Percentiles rank a stretch among this genome's conserved stretches.
These are phyloP conservation scores for Chrysaora quinquecirrha DNA, from an alignment of 30 jellyfish, hydroid and myxozoan species.

Conservation along the genomic window DNA sequence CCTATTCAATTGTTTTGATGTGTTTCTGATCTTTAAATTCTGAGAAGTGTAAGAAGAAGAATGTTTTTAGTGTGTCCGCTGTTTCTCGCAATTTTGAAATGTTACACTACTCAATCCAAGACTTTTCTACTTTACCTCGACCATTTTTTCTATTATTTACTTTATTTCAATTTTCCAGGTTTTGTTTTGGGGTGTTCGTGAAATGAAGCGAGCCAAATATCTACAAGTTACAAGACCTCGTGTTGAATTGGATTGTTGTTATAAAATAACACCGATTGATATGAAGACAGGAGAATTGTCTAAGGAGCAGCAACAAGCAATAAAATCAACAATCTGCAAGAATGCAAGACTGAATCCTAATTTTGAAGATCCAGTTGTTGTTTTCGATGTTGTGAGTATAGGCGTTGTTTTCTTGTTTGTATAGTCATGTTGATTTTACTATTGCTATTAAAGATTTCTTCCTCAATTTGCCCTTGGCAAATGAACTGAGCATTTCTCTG, in stretches of 20 bases:
- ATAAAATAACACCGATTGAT: slow-evolving; percentile 52
- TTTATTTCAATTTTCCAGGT: slow-evolving; percentile 41
- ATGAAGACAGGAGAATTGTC: slow-evolving; percentile 17
- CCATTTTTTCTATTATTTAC: neutral
- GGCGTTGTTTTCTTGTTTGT: no score
- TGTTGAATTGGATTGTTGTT: slow-evolving; percentile 93
- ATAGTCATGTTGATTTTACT: no score
- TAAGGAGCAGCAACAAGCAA: slow-evolving; percentile 65
- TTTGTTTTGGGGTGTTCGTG: slow-evolving; percentile 98
- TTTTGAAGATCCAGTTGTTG: slow-evolving; percentile 91
- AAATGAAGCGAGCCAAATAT: slow-evolving; percentile 84
- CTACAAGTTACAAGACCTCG: slow-evolving; percentile 82
- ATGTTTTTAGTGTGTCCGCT: no score
- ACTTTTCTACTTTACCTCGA: neutral
- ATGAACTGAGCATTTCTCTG: no score
- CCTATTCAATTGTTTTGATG: no score
- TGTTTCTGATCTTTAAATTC: no score
- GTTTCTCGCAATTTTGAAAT: no score
- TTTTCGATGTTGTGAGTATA: slow-evolving; percentile 88
- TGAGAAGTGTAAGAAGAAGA: no score
- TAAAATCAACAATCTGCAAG: slow-evolving; percentile 79
- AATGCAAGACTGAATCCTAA: slow-evolving; percentile 90
- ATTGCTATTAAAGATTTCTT: no score
- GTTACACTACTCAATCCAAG: neutral
- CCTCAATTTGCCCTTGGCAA: no score